Evolutionary conservation across 2,113 vertebrate genomes (phyloP).

Genomic region (Microtus pennsylvanicus): DNA sequence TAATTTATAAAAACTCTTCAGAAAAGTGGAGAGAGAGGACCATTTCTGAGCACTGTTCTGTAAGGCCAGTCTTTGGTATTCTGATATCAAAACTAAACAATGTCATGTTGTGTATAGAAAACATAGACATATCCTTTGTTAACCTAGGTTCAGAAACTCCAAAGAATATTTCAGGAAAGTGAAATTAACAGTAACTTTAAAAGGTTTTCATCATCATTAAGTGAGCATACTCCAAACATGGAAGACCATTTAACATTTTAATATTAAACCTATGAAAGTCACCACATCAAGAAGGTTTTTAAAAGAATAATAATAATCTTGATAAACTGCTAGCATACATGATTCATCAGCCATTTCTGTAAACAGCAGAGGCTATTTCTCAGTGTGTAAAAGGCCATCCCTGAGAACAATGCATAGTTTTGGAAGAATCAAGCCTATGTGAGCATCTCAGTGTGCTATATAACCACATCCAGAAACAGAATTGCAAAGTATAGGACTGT

Average conservation of each 20-base stretch:
- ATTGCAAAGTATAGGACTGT: background rate
- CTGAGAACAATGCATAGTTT: background rate
- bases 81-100: background rate
- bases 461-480: background rate
- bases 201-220: background rate
- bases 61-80: background rate
- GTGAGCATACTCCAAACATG: background rate
- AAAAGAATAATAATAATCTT: background rate
- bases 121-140: background rate
- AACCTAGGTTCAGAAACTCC: background rate
- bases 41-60: background rate
- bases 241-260: background rate
- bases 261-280: constrained; percentile 1
- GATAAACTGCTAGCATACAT: background rate
- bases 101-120: background rate
- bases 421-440: background rate
- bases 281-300: background rate
- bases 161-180: background rate
- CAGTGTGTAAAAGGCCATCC: background rate
- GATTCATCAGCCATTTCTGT: background rate
- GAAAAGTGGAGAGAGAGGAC: background rate
- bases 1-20: background rate
- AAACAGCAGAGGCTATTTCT: background rate
- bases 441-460: background rate
- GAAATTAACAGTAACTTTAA: background rate